Conservation (phyloP, 2,888 invertebrate genomes). For the Tridacna gigas region DNA sequence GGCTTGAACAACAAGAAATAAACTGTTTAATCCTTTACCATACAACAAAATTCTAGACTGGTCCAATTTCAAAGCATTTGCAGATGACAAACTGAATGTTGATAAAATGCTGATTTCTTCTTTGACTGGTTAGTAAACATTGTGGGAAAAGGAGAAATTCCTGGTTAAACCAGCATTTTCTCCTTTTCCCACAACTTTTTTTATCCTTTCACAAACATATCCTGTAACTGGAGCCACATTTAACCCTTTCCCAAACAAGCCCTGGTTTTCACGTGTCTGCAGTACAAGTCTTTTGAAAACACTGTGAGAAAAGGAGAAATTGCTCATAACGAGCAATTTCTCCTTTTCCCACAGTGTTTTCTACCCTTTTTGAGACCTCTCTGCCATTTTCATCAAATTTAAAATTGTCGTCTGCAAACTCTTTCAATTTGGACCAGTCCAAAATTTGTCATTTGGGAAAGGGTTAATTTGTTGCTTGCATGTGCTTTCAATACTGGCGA, state of each 20-base stretch:
- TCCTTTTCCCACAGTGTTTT: neutral
- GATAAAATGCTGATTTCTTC: neutral
- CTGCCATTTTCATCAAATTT: no score
- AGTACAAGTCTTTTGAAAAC: no score
- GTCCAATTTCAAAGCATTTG: neutral
- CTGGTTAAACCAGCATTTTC: neutral
- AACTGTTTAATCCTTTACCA: no score
- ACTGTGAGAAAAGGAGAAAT: conserved; percentile 2
- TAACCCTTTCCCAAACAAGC: no score
- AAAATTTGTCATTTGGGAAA: no score
- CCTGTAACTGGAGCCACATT: neutral
- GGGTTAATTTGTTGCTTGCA: no score
- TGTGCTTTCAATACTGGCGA: no score
- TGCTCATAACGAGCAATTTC: conserved; percentile 6
- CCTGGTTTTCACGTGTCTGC: no score
- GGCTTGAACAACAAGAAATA: neutral
- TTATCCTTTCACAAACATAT: neutral
- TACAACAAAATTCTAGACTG: neutral
- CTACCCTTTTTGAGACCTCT: no score
- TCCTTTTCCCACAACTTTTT: neutral
- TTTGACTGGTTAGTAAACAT: neutral
- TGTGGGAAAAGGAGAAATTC: neutral
- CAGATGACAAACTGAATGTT: neutral
- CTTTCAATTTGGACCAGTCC: no score
- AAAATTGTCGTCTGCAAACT: no score